A percentile compares a stretch with the other conserved stretches of the same genome.
phyloP scores from a whole-genome alignment of 1,140 invertebrate genomes.

The Muscidifurax raptorellus region DNA sequence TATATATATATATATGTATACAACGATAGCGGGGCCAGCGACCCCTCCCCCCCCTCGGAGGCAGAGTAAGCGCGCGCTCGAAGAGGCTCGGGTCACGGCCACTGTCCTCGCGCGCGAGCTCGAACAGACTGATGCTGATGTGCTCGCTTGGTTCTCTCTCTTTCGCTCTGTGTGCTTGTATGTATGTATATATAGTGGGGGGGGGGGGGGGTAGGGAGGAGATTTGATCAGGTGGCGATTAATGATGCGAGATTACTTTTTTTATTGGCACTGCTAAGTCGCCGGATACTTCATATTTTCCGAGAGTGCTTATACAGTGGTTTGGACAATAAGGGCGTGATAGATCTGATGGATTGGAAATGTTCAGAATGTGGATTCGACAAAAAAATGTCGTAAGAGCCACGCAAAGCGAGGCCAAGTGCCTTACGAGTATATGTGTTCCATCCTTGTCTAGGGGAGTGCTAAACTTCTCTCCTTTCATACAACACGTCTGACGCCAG shows the following conservation, averaged over 20 bases:
- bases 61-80: constrained; percentile 41
- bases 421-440: constrained; percentile 77
- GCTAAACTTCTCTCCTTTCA: constrained; percentile 97
- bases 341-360: background rate
- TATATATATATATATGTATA: background rate
- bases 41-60: constrained; percentile 64
- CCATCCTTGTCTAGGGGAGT: constrained; percentile 97
- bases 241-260: background rate
- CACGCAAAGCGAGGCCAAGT: constrained; percentile 64
- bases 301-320: too few relatives aligned
- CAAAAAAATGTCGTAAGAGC: constrained; percentile 72
- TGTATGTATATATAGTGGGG: too few relatives aligned
- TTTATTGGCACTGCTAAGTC: background rate
- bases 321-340: too few relatives aligned
- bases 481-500: constrained; percentile 81
- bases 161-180: background rate
- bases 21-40: constrained; percentile 65
- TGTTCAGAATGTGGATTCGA: background rate
- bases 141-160: background rate
- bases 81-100: constrained; percentile 70
- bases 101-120: constrained; percentile 68
- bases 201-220: background rate
- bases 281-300: background rate
- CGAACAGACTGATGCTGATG: constrained; percentile 8
- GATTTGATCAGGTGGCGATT: background rate